Percentiles rank a stretch among this genome's conserved stretches.
phyloP scores from a whole-genome alignment of 2,888 invertebrate genomes.

The Athripsodes cinereus region DNA sequence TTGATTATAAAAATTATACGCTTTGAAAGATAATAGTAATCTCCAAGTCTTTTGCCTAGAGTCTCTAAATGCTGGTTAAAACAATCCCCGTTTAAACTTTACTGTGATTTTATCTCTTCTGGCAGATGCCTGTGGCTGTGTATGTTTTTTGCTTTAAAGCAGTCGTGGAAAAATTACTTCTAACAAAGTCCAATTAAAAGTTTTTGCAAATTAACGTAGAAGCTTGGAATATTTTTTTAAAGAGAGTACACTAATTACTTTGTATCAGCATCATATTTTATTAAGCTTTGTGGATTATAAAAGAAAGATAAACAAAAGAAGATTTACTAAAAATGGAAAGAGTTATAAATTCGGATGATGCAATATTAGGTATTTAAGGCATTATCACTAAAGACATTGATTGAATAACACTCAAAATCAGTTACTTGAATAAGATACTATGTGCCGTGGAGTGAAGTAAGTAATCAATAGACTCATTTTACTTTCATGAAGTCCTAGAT shows the following conservation, averaged over 20 bases:
- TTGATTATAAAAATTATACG: too few species aligned
- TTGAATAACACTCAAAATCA: too few species aligned
- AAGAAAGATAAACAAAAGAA: neutral
- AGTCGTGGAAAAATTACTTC: constrained; percentile 8
- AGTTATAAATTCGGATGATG: neutral
- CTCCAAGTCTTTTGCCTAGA: neutral
- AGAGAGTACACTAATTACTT: constrained; percentile 10
- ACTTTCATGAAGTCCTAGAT: too few species aligned
- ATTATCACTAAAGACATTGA: neutral
- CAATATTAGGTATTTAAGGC: neutral
- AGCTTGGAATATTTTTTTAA: constrained; percentile 6
- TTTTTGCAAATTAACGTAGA: constrained; percentile 9
- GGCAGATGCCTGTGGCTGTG: neutral
- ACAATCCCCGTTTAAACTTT: neutral
- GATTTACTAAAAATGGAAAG: neutral
- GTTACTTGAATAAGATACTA: too few species aligned
- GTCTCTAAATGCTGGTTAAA: neutral
- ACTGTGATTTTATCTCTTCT: neutral
- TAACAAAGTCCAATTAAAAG: constrained; percentile 16
- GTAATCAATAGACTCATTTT: too few species aligned
- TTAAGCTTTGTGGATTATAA: neutral
- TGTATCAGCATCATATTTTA: neutral
- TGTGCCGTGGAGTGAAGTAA: too few species aligned
- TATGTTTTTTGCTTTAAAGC: neutral
- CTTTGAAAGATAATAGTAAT: too few species aligned